phyloP scores from a whole-genome alignment of 2,113 vertebrate species.

The Choloepus hoffmanni region DNA sequence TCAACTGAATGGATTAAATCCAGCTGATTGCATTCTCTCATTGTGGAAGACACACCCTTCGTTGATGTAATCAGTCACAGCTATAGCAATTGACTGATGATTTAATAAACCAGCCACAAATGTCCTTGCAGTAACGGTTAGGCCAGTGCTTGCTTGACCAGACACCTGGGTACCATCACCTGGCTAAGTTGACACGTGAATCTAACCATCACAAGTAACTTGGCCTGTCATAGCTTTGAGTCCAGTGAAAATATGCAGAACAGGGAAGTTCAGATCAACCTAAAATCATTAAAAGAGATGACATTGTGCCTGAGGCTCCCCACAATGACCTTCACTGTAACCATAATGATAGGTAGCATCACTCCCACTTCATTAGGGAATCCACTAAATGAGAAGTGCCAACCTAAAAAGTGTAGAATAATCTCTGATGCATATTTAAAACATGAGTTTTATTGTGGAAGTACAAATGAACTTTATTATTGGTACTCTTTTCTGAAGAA shows the following conservation, averaged over 20 bases:
- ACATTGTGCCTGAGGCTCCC: not conserved
- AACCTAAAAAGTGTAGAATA: not conserved
- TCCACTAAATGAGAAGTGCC: not conserved
- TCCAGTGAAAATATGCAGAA: conserved; percentile 4
- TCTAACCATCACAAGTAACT: not conserved
- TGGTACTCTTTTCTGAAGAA: not conserved
- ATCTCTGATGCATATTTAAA: not conserved
- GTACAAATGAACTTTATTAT: not conserved
- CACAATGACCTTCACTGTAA: not conserved
- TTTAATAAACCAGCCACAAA: too few relatives aligned
- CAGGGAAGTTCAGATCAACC: not conserved
- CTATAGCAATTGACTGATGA: too few relatives aligned
- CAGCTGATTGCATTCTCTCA: too few relatives aligned
- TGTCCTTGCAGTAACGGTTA: too few relatives aligned
- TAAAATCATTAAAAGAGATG: not conserved
- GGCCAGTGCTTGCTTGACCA: too few relatives aligned
- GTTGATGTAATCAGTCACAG: too few relatives aligned
- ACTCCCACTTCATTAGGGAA: not conserved
- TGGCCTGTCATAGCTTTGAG: not conserved
- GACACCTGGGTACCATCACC: too few relatives aligned
- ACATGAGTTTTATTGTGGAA: not conserved
- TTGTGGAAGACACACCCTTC: too few relatives aligned
- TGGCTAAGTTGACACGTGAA: too few relatives aligned
- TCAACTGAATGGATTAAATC: too few relatives aligned
- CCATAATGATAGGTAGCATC: not conserved